These are phyloP conservation scores for Urocolius indicus DNA, from an alignment of 2,113 vertebrate genomes.

Conservation along the genomic window DNA sequence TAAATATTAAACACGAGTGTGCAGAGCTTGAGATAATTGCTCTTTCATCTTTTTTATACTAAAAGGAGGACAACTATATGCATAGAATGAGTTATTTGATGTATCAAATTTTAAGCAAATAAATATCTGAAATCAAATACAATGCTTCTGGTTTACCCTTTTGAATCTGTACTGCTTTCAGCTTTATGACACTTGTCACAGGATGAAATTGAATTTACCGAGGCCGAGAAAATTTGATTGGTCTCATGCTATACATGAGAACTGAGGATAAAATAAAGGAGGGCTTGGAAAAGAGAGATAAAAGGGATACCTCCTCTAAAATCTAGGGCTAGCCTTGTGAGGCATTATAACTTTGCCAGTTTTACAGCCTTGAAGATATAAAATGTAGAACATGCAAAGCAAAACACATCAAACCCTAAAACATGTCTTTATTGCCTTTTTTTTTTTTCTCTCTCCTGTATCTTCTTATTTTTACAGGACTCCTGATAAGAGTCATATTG, in stretches of 20 bases:
- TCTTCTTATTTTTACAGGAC: background rate
- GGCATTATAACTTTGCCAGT: background rate
- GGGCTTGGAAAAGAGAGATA: background rate
- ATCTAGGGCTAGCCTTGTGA: background rate
- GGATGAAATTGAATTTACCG: conserved; percentile 21
- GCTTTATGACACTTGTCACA: conserved; percentile 8
- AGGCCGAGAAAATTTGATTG: conserved; percentile 20
- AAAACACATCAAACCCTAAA: background rate
- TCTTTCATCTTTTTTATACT: background rate
- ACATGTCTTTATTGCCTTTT: background rate
- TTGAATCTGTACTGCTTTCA: conserved; percentile 3
- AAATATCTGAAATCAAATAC: background rate
- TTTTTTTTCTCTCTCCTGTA: background rate
- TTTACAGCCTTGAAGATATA: background rate
- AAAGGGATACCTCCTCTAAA: background rate
- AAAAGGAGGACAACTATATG: background rate
- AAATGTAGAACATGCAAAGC: background rate
- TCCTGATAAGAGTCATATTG: background rate
- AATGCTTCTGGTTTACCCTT: conserved; percentile 9
- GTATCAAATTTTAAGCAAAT: background rate
- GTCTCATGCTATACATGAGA: background rate
- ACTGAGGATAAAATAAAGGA: background rate
- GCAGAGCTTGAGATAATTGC: background rate
- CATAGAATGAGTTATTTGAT: background rate
- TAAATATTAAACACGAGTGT: background rate